These are phyloP conservation scores for Spialia ferax DNA, from an alignment of 2,888 invertebrate genomes.

Conservation along the genomic window DNA sequence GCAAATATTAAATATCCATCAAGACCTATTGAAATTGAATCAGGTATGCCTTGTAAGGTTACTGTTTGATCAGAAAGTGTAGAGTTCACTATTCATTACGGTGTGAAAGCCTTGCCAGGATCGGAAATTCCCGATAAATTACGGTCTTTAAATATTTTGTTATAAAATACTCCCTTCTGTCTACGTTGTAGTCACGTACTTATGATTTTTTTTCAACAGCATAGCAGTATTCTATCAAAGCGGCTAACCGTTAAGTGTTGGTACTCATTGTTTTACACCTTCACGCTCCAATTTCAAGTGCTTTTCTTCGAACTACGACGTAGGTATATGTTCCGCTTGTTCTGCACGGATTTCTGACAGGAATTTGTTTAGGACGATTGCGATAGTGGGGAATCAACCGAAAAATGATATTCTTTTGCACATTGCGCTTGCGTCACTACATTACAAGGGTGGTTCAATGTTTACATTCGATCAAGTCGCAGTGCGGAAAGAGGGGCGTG, in stretches of 20 bases:
- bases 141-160: no score
- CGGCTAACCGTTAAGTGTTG: background rate
- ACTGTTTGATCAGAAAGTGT: background rate
- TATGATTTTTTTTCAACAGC: background rate
- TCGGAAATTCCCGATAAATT: no score
- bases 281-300: conserved; percentile 51
- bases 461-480: conserved; percentile 14
- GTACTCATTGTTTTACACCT: conserved; percentile 32
- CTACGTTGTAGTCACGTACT: background rate
- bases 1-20: background rate
- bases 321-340: conserved; percentile 54
- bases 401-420: background rate
- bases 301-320: no score
- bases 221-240: background rate
- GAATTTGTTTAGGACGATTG: conserved; percentile 29
- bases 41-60: background rate
- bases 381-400: background rate
- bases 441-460: conserved; percentile 1
- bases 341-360: conserved; percentile 56
- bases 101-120: no score
- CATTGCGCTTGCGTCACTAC: background rate
- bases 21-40: background rate
- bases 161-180: no score
- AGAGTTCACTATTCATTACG: no score
- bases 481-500: conserved; percentile 15